These are phyloP conservation scores for Rhipidura dahli DNA, from an alignment of 2,113 vertebrate genomes.

Conservation along the genomic window DNA sequence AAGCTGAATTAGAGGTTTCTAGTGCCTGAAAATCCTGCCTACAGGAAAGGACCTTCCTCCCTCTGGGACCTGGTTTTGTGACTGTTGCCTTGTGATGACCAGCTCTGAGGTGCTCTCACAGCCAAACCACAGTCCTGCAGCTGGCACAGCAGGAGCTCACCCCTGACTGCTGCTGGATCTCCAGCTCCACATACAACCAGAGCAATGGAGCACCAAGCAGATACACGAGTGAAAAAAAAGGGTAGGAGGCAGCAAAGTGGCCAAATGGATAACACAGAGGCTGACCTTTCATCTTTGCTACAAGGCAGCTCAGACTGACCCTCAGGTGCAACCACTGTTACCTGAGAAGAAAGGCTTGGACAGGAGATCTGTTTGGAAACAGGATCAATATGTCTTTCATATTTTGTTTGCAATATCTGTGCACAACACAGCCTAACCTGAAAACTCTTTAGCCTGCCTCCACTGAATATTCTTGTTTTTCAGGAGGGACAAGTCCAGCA, in stretches of 20 bases:
- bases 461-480: not conserved
- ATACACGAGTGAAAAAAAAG: not conserved
- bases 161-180: not conserved
- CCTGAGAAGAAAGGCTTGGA: not conserved
- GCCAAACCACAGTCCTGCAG: not conserved
- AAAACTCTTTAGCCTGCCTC: not conserved
- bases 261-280: not conserved
- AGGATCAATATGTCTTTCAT: not conserved
- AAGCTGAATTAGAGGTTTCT: not conserved
- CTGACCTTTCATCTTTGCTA: not conserved
- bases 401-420: not conserved
- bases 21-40: not conserved
- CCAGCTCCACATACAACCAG: not conserved
- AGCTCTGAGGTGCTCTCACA: fast-evolving
- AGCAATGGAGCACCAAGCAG: not conserved
- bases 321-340: not conserved
- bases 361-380: not conserved
- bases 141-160: not conserved
- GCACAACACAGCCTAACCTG: not conserved
- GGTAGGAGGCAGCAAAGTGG: not conserved
- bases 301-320: not conserved
- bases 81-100: not conserved
- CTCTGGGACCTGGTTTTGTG: not conserved
- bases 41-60: not conserved
- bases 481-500: not conserved